Percentiles rank a stretch among this genome's conserved stretches.
These are phyloP conservation scores for Megaceryle alcyon DNA, from an alignment of 2,797 vertebrate genomes.

Conservation along the genomic window DNA sequence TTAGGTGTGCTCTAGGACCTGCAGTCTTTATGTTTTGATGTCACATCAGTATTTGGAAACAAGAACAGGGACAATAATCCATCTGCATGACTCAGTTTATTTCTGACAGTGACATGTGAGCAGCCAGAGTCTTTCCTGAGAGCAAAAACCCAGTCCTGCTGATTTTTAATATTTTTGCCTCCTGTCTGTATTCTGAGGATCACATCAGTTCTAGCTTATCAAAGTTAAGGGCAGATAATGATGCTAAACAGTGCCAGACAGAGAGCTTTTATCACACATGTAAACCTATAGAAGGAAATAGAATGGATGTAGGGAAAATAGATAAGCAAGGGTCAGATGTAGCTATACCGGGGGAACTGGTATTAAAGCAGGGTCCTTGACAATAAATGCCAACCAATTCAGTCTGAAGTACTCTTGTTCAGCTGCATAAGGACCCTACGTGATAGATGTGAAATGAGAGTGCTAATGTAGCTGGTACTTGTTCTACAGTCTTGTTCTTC, in stretches of 20 bases:
- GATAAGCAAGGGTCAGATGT: neutral
- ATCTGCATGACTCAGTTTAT: neutral
- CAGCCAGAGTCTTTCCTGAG: neutral
- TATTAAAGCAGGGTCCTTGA: neutral
- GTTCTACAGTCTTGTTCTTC: neutral
- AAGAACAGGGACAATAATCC: neutral
- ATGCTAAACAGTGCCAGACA: neutral
- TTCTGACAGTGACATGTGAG: neutral
- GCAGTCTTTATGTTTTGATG: neutral
- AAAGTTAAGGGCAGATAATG: neutral
- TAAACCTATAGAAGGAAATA: neutral
- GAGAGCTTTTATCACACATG: neutral
- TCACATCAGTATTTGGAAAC: neutral
- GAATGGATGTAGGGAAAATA: neutral
- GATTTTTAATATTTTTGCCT: neutral
- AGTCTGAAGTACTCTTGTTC: neutral
- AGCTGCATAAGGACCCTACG: neutral
- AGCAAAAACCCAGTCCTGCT: neutral
- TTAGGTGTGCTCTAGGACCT: neutral
- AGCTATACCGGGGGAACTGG: neutral
- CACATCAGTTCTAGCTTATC: neutral
- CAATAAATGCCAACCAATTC: neutral
- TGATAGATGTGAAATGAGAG: neutral
- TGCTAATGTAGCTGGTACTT: constrained; percentile 21
- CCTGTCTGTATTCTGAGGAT: neutral